Percentiles rank a stretch among this genome's conserved stretches.
Evolutionary conservation across 2,113 vertebrate genomes (phyloP).

Genomic region (Lagenorhynchus albirostris): DNA sequence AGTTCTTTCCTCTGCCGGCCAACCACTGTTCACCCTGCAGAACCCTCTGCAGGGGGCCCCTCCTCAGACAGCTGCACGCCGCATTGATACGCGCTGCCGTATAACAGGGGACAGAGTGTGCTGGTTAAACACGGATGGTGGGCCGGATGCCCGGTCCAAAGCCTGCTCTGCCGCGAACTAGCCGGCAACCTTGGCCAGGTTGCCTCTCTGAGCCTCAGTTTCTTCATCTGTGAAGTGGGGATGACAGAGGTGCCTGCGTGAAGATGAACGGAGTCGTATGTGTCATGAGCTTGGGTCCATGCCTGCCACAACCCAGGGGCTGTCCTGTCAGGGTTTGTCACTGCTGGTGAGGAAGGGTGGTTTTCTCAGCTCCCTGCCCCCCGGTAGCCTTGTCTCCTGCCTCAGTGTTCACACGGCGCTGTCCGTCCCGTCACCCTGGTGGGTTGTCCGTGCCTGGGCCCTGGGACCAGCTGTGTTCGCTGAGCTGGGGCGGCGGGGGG

Average conservation of each 20-base stretch:
- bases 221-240: not conserved
- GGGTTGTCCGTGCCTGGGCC: not conserved
- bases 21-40: not conserved
- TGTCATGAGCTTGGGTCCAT: not conserved
- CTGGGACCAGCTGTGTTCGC: accelerated
- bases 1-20: not conserved
- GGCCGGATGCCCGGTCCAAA: too few species aligned
- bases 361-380: accelerated
- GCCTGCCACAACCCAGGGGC: not conserved
- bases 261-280: accelerated
- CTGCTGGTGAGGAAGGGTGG: accelerated
- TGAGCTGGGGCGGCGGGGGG: not conserved
- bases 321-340: not conserved
- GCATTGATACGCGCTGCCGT: accelerated
- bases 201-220: not conserved
- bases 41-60: not conserved
- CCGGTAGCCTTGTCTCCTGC: too few species aligned
- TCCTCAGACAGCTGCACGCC: too few species aligned
- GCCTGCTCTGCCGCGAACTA: not conserved
- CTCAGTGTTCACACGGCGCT: accelerated
- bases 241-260: accelerated
- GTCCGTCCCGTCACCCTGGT: not conserved
- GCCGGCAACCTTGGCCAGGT: accelerated
- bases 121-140: not conserved
- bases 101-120: accelerated